These are phyloP conservation scores for Molanna angustata DNA, from an alignment of 2,888 invertebrate genomes.

Conservation along the genomic window DNA sequence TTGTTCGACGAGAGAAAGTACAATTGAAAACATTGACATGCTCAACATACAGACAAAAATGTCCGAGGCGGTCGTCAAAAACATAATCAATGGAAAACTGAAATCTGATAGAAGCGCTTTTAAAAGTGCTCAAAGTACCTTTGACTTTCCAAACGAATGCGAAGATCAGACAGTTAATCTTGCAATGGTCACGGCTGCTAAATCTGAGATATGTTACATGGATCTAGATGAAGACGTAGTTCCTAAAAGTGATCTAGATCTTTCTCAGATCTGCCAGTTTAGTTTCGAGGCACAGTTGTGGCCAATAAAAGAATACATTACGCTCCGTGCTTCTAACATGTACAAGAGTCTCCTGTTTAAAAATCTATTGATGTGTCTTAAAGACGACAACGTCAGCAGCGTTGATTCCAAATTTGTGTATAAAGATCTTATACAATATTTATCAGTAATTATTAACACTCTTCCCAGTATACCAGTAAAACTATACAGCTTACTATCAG, in stretches of 20 bases:
- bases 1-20: slow-evolving; percentile 14
- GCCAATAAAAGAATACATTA: slow-evolving; percentile 58
- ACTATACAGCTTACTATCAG: slow-evolving; percentile 16
- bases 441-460: slow-evolving; percentile 9
- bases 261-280: slow-evolving; percentile 33
- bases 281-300: slow-evolving; percentile 47
- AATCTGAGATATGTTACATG: not conserved
- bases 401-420: too few relatives aligned
- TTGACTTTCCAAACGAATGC: slow-evolving; percentile 20
- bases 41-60: not conserved
- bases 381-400: too few relatives aligned
- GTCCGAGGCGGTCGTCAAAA: not conserved
- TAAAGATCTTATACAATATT: slow-evolving; percentile 8
- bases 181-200: not conserved
- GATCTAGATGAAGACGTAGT: slow-evolving; percentile 20
- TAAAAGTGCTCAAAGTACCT: not conserved
- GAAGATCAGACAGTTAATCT: not conserved
- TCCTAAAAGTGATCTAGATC: slow-evolving; percentile 36
- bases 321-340: too few relatives aligned
- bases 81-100: slow-evolving; percentile 7
- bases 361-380: too few relatives aligned
- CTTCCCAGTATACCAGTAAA: slow-evolving; percentile 18
- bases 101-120: not conserved
- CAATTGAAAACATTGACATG: slow-evolving; percentile 11
- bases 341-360: too few relatives aligned